These are phyloP conservation scores for Cryptotermes secundus DNA, from an alignment of 1,140 invertebrate genomes.

Conservation along the genomic window DNA sequence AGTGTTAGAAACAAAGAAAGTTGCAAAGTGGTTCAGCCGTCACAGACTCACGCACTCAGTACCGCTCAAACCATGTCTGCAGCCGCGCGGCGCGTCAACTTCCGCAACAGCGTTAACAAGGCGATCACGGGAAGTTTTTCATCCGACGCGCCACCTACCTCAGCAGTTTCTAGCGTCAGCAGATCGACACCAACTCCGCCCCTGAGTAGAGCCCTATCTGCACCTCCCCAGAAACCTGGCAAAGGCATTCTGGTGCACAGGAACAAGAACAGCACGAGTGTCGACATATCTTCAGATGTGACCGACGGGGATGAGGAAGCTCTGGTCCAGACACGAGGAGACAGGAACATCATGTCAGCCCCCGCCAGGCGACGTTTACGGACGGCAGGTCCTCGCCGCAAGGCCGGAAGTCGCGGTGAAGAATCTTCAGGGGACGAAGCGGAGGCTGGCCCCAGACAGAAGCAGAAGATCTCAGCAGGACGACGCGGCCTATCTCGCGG, in stretches of 20 bases:
- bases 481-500: conserved; percentile 32
- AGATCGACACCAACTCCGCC: not conserved
- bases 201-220: conserved; percentile 26
- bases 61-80: not conserved
- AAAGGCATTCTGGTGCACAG: not conserved
- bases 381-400: conserved; percentile 36
- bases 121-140: conserved; percentile 24
- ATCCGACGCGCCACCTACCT: not conserved
- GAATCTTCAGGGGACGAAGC: not conserved
- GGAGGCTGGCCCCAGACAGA: not conserved
- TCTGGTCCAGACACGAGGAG: not conserved
- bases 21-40: no score
- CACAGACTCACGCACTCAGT: not conserved
- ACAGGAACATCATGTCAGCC: not conserved
- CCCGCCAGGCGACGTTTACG: not conserved
- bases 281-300: conserved; percentile 14
- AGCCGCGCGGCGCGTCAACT: conserved; percentile 27
- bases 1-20: not conserved
- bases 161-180: not conserved
- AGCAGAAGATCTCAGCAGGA: not conserved
- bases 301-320: conserved; percentile 38
- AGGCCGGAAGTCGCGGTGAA: conserved; percentile 13
- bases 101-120: conserved; percentile 30
- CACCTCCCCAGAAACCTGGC: not conserved
- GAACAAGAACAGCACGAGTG: not conserved